A percentile compares a stretch with the other conserved stretches of the same genome.
phyloP scores from a whole-genome alignment of 2,113 vertebrate species.

The Pipa parva region DNA sequence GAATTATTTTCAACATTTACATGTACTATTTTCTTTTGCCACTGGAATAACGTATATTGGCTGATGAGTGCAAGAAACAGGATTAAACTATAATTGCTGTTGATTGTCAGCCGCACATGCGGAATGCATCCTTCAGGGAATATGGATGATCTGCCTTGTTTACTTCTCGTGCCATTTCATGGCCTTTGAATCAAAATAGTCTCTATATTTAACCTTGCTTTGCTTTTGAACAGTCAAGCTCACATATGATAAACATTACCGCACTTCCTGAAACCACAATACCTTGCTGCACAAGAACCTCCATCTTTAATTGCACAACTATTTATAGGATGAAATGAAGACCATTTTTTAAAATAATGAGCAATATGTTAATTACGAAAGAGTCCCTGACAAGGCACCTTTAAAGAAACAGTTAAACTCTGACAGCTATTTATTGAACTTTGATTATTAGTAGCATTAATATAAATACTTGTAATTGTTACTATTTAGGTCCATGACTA shows the following conservation, averaged over 20 bases:
- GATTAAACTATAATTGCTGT: not conserved
- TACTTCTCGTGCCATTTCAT: conserved; percentile 20
- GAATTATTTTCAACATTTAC: no score
- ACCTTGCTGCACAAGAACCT: conserved; percentile 8
- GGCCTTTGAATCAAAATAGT: conserved; percentile 7
- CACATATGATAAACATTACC: conserved; percentile 37
- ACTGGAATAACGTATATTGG: no score
- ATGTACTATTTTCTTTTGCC: no score
- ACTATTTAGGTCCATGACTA: no score
- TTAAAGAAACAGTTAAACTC: not conserved
- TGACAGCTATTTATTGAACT: not conserved
- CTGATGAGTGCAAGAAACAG: not conserved
- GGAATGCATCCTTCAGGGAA: not conserved
- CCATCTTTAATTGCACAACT: conserved; percentile 15
- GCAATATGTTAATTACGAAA: conserved; percentile 13
- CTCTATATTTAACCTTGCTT: conserved; percentile 15
- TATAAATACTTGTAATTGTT: no score
- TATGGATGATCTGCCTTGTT: not conserved
- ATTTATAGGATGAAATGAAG: conserved; percentile 18
- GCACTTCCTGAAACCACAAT: conserved; percentile 29
- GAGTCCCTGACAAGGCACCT: not conserved
- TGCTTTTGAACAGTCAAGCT: conserved; percentile 3
- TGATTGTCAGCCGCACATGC: not conserved
- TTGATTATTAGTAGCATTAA: not conserved
- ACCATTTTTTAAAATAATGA: conserved; percentile 6